These are phyloP conservation scores for Chelonia mydas DNA, from an alignment of 2,797 vertebrate species.

Conservation along the genomic window DNA sequence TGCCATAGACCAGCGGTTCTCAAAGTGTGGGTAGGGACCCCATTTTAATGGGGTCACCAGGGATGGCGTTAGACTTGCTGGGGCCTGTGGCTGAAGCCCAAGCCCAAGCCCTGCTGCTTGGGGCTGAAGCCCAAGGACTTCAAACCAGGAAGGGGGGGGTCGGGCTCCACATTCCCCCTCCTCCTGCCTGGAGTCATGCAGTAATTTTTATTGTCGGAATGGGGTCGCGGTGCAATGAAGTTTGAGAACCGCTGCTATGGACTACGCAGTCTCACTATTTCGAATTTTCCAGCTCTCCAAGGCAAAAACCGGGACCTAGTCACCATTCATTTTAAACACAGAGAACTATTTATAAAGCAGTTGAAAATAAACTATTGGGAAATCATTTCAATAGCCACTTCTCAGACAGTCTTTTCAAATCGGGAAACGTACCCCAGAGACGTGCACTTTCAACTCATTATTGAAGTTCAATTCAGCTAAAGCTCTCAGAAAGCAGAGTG, in stretches of 20 bases:
- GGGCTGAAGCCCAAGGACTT: too few relatives aligned
- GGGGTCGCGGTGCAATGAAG: too few relatives aligned
- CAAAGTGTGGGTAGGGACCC: too few relatives aligned
- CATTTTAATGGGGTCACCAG: too few relatives aligned
- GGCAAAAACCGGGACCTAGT: neutral
- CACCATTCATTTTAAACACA: neutral
- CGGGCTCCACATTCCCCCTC: too few relatives aligned
- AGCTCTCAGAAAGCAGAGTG: neutral
- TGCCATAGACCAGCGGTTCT: neutral
- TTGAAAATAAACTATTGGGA: slow-evolving; percentile 31
- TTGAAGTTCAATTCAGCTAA: slow-evolving; percentile 33
- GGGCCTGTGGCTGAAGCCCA: too few relatives aligned
- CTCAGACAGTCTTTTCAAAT: slow-evolving; percentile 6
- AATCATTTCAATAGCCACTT: neutral
- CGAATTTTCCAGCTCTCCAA: neutral
- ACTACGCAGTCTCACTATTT: neutral
- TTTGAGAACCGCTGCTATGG: too few relatives aligned
- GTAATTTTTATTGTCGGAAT: too few relatives aligned
- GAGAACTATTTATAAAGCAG: slow-evolving; percentile 17
- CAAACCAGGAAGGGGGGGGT: rapidly evolving
- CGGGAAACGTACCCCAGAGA: neutral
- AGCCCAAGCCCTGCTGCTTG: too few relatives aligned
- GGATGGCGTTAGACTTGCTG: too few relatives aligned
- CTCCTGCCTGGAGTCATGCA: too few relatives aligned
- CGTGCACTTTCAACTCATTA: slow-evolving; percentile 9